Evolutionary conservation across 2,797 vertebrate genomes (phyloP), one percentile per base, ranked within the genome.

Genomic region (Poeciliopsis turneri): DNA sequence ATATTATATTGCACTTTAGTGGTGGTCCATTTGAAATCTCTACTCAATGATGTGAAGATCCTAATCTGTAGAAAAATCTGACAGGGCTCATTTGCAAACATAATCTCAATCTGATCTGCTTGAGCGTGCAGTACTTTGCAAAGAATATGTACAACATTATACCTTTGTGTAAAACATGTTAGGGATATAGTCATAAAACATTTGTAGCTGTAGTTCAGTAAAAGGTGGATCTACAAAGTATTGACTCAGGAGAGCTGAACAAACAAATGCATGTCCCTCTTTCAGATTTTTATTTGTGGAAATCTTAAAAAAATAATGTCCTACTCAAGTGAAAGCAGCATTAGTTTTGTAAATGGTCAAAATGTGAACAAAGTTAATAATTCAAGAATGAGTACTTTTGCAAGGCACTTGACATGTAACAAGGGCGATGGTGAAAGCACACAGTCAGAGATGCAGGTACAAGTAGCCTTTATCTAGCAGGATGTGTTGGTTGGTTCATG

Each of bases 361-460:
- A 45, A 70, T 45, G 1, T 45, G 23, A 53, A 45, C n/a, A 41
- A 43, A 7, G 66, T 68, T 68, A 12, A 33, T 30, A 5, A 30
- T n/a, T 55, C 10, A 53, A 25, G 51, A 20, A 39, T 66, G 1
- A 66, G 23, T 66, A 5, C 36, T 66, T 41, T 20, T 66, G 20
- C 18, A 66, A 39, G 36, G 64, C 18, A 36, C 18, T 41, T 9
- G 36, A 66, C 84, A 68, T 72, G 66, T 75, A 72, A 30, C 55
- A 36, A 59, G 57, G 61, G 2, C 47, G 78, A 71, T 82, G 82
- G 89, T 86, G 80, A 89, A 86, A 85, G 77, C 77, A 78, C 74
- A 86, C 75, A 71, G 84, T 78, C 30, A 76, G 78, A 86, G 51
- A 81, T 88, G 80, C 55, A 80, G 66, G 76, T 76, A 84, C 57